Evolutionary conservation across 2,797 vertebrate genomes (phyloP).

Genomic region (Characodon lateralis): DNA sequence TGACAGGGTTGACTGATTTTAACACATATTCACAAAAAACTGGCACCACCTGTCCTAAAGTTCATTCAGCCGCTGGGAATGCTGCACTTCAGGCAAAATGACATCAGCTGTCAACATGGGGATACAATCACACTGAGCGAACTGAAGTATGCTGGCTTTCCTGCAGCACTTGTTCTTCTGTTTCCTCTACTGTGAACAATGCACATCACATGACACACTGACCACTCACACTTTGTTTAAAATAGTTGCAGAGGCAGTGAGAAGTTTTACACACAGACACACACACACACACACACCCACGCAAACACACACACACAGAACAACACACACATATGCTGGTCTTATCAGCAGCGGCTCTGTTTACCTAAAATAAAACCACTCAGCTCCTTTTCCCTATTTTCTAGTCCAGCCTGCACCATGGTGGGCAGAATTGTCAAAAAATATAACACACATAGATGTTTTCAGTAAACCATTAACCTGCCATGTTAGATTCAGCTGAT

Average conservation of each 20-base stretch:
- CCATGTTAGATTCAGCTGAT: slow-evolving; percentile 34
- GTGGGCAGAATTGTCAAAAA: slow-evolving; percentile 37
- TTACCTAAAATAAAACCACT: slow-evolving; percentile 53
- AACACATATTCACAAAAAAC: slow-evolving; percentile 39
- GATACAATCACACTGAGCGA: slow-evolving; percentile 7
- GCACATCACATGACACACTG: slow-evolving; percentile 3
- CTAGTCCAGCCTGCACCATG: slow-evolving; percentile 48
- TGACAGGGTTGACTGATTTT: slow-evolving; percentile 33
- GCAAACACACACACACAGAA: background rate
- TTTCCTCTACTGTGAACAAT: slow-evolving; percentile 21
- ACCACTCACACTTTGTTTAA: slow-evolving; percentile 5
- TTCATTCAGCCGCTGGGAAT: slow-evolving; percentile 62
- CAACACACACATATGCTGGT: slow-evolving; percentile 19
- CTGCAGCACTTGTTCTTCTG: slow-evolving; percentile 53
- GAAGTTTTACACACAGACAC: background rate
- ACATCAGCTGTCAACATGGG: slow-evolving; percentile 34
- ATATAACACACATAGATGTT: slow-evolving; percentile 49
- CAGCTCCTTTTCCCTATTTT: slow-evolving; percentile 42
- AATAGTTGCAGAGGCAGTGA: background rate
- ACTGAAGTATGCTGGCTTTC: slow-evolving; percentile 56
- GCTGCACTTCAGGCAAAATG: slow-evolving; percentile 67
- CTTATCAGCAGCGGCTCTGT: slow-evolving; percentile 47
- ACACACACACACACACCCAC: background rate
- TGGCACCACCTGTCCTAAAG: slow-evolving; percentile 50
- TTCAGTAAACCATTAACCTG: slow-evolving; percentile 63